Percentiles rank a stretch among this genome's conserved stretches.
Evolutionary conservation across 2,113 vertebrate genomes (phyloP).

Genomic region (Myxocyprinus asiaticus): DNA sequence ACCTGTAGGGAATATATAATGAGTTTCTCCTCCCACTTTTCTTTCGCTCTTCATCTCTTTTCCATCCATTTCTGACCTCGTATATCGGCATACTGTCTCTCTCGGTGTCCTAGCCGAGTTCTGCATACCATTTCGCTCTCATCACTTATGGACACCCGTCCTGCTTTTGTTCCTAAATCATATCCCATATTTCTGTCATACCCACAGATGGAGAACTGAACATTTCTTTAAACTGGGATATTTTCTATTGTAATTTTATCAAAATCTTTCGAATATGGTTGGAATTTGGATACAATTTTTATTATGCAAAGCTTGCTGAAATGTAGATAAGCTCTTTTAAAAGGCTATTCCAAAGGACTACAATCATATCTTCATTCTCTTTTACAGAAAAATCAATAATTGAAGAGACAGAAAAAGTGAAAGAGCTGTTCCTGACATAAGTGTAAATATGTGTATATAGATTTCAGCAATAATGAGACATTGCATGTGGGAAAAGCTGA

Average conservation of each 20-base stretch:
- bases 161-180: slow-evolving; percentile 13
- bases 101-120: neutral
- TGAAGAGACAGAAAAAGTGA: slow-evolving; percentile 34
- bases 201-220: neutral
- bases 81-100: slow-evolving; percentile 3
- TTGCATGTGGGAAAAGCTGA: slow-evolving; percentile 69
- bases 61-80: slow-evolving; percentile 28
- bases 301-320: slow-evolving; percentile 53
- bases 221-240: neutral
- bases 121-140: neutral
- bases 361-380: slow-evolving; percentile 48
- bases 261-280: slow-evolving; percentile 7
- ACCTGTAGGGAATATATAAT: slow-evolving; percentile 53
- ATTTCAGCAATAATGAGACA: slow-evolving; percentile 83
- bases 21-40: slow-evolving; percentile 54
- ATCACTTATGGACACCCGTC: slow-evolving; percentile 7
- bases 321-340: slow-evolving; percentile 39
- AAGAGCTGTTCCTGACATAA: slow-evolving; percentile 75
- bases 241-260: neutral
- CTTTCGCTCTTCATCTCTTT: slow-evolving; percentile 30
- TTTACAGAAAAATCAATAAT: slow-evolving; percentile 10
- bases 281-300: slow-evolving; percentile 20
- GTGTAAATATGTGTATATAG: slow-evolving; percentile 82
- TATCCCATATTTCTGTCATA: slow-evolving; percentile 13
- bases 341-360: slow-evolving; percentile 47